phyloP scores from a whole-genome alignment of 2,888 invertebrate genomes.

The Zeuzera pyrina region DNA sequence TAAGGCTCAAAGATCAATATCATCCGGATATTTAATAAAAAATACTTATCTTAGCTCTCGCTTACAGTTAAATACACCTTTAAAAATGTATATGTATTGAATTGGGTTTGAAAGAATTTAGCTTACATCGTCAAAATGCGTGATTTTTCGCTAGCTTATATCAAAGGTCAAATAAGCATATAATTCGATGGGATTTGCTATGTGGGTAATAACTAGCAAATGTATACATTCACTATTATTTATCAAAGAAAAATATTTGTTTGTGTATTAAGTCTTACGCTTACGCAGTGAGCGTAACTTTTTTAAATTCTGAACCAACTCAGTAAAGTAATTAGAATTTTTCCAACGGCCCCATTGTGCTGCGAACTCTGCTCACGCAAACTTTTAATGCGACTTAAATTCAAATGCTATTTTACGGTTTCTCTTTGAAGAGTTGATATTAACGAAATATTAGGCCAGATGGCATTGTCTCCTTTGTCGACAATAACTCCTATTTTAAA shows the following conservation, averaged over 20 bases:
- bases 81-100: no score
- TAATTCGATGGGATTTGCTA: no score
- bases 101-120: no score
- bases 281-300: conserved; percentile 43
- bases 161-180: no score
- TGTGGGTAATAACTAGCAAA: no score
- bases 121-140: no score
- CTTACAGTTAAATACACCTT: no score
- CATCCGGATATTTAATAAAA: no score
- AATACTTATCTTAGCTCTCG: no score
- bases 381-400: conserved; percentile 69
- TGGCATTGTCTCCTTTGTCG: conserved; percentile 3
- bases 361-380: conserved; percentile 57
- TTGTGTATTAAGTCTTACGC: conserved; percentile 31
- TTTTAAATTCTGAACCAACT: conserved; percentile 57
- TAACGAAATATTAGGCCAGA: conserved; percentile 39
- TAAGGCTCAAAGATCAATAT: no score
- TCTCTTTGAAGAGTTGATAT: conserved; percentile 50
- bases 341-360: conserved; percentile 64
- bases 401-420: conserved; percentile 63
- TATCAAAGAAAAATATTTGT: conserved; percentile 23
- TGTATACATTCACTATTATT: no score
- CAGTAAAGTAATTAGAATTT: conserved; percentile 67
- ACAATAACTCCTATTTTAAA: conserved; percentile 2
- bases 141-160: no score